Evolutionary conservation across 2,797 vertebrate species (phyloP).

Genomic region (Mormyrus hasselquistii): DNA sequence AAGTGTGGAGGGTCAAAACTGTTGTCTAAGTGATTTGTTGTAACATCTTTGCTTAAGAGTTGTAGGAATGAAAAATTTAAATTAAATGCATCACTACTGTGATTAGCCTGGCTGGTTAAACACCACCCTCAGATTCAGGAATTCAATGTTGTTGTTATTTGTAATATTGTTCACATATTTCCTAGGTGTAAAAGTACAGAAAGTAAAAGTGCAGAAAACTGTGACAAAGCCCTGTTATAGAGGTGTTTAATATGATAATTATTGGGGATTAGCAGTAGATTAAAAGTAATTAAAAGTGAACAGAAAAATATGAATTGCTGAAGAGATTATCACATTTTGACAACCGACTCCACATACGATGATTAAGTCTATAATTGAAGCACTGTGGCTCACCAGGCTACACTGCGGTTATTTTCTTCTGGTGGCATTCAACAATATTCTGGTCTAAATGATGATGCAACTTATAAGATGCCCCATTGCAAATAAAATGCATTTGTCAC

Average conservation of each 20-base stretch:
- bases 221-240: neutral
- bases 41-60: neutral
- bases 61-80: neutral
- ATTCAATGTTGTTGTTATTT: neutral
- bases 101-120: neutral
- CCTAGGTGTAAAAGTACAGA: neutral
- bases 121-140: neutral
- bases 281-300: neutral
- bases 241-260: neutral
- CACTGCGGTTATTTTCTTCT: neutral
- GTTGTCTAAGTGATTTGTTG: neutral
- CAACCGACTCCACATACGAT: neutral
- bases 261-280: neutral
- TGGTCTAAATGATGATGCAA: neutral
- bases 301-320: neutral
- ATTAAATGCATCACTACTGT: neutral
- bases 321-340: neutral
- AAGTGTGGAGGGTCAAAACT: neutral
- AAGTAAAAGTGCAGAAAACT: neutral
- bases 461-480: neutral
- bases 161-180: neutral
- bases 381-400: neutral
- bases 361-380: neutral
- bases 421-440: neutral
- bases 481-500: neutral